phyloP scores from a whole-genome alignment of 64 coral and sea anemone genomes.

The Dendrophyllia cribrosa region DNA sequence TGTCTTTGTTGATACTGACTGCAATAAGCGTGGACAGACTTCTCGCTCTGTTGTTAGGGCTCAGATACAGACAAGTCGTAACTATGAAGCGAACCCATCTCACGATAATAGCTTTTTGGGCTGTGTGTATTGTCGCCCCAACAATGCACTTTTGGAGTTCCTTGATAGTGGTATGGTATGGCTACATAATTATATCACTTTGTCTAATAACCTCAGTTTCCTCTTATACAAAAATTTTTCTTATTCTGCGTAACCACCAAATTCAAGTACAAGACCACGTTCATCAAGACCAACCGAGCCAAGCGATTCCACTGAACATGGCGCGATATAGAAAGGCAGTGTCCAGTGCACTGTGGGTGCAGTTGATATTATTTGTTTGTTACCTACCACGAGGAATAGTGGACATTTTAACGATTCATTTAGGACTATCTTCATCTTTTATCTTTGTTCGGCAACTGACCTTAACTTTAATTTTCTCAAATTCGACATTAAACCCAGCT shows the following conservation, averaged over 20 bases:
- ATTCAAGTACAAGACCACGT: background rate
- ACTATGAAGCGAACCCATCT: background rate
- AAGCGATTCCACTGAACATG: background rate
- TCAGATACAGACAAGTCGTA: conserved; percentile 13
- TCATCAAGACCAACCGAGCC: background rate
- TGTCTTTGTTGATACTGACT: conserved; percentile 8
- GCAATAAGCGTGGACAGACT: conserved; percentile 34
- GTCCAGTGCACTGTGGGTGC: background rate
- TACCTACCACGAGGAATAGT: background rate
- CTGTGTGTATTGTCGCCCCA: background rate
- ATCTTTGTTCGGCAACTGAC: background rate
- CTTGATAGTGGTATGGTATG: background rate
- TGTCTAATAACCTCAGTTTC: background rate
- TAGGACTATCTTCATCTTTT: background rate
- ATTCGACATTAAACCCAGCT: background rate
- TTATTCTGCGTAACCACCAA: background rate
- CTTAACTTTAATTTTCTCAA: background rate
- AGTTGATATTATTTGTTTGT: background rate
- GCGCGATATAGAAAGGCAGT: conserved; percentile 29
- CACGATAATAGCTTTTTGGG: background rate
- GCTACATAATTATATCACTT: background rate
- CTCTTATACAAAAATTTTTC: background rate
- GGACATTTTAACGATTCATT: background rate
- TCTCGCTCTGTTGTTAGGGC: background rate
- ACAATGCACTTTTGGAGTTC: background rate